Evolutionary conservation across 2,797 vertebrate genomes (phyloP), one percentile per base, ranked within the genome.

Genomic region (Jordanella pulchra): DNA sequence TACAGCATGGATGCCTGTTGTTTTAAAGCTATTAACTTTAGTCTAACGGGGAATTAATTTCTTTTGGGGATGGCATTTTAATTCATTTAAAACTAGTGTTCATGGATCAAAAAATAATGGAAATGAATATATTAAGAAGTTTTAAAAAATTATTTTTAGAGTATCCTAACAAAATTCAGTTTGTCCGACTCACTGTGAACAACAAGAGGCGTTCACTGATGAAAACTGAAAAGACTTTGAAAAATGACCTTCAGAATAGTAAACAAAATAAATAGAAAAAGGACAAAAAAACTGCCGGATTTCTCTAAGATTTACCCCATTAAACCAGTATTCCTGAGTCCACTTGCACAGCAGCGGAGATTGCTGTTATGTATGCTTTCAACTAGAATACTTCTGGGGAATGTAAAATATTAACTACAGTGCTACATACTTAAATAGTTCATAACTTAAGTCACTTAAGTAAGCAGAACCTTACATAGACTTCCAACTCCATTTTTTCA

Each of bases 341-440:
- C 15, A 32, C 12, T n/a, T 42, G 39, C 15, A 15, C 23, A 44
- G 60, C 53, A 50, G 17, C 54, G 25, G 64, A 72, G 66, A 66
- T 55, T 76, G 21, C 65, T 72, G 27, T 71, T 25, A 72, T 58
- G 54, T 63, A 71, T 56, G 56, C 32, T 48, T 58, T 14, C 12
- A 15, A 63, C 60, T 3, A 39, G 35, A 63, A 42, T 44, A 44
- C 0, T 5, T 63, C 42, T 42, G 39, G 21, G 23, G 23, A n/a
- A 63, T 2, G 56, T 30, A 60, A 35, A 39, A 39, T 61, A 4
- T 39, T 39, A 39, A n/a, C 32, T 72, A 86, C 30, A 83, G 76
- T 89, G 90, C 91, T 91, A 92, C 90, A 85, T 84, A 86, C 32
- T 77, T 39, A 65, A 60, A 78, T 42, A 60, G 77, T 39, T 28